Percentiles rank a stretch among this genome's conserved stretches.
Evolutionary conservation across 2,113 vertebrate species (phyloP).

Genomic region (Uropsilus gracilis): DNA sequence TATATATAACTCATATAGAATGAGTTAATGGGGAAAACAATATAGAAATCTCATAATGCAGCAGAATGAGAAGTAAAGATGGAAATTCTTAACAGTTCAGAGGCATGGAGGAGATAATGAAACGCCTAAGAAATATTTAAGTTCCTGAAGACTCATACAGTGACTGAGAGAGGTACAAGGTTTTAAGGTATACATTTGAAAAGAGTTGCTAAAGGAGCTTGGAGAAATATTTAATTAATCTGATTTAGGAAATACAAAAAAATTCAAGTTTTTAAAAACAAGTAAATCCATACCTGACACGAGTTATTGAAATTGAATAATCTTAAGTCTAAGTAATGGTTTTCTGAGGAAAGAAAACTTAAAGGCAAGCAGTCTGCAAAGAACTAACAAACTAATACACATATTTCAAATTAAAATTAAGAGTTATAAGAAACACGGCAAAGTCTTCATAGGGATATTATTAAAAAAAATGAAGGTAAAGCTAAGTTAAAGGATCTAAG

Average conservation of each 20-base stretch:
- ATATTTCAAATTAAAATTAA: constrained; percentile 23
- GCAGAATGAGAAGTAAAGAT: background rate
- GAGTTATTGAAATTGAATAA: background rate
- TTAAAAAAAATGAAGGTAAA: background rate
- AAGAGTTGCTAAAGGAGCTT: too few species aligned
- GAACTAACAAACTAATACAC: background rate
- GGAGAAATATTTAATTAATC: background rate
- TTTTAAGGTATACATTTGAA: too few species aligned
- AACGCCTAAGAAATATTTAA: too few species aligned
- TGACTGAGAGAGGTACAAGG: too few species aligned
- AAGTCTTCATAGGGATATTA: background rate
- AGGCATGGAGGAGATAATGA: too few species aligned
- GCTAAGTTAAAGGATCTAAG: background rate
- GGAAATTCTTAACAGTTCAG: too few species aligned
- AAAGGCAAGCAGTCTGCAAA: background rate
- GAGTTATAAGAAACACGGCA: background rate
- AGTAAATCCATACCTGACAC: background rate
- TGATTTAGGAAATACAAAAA: background rate
- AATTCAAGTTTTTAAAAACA: background rate
- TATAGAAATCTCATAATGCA: background rate
- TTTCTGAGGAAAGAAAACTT: background rate
- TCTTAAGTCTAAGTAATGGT: constrained; percentile 23
- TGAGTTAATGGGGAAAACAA: background rate
- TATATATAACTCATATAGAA: background rate
- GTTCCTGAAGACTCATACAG: too few species aligned